Conservation (phyloP, 2,888 invertebrate genomes). For the Drosophila fungiperda region DNA sequence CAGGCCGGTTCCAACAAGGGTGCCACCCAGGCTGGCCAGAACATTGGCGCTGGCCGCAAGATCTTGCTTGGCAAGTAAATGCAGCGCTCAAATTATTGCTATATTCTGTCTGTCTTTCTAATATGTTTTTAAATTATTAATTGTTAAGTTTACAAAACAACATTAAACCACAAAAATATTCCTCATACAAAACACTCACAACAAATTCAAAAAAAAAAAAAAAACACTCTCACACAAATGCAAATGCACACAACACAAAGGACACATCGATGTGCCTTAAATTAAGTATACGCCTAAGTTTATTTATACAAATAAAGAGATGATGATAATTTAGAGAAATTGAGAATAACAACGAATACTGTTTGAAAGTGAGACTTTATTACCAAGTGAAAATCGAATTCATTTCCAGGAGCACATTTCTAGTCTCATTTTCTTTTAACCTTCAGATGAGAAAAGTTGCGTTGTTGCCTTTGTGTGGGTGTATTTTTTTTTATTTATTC, state of each 20-base stretch:
- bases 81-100: slow-evolving; percentile 5
- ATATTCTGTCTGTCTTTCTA: slow-evolving; percentile 38
- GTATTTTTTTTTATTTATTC: slow-evolving; percentile 61
- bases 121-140: slow-evolving; percentile 47
- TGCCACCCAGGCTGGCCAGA: slow-evolving; percentile 95
- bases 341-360: slow-evolving; percentile 10
- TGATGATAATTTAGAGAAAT: slow-evolving; percentile 48
- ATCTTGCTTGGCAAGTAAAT: slow-evolving; percentile 95
- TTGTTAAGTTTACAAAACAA: slow-evolving; percentile 55
- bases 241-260: slow-evolving; percentile 42
- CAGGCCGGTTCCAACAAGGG: slow-evolving; percentile 99
- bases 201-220: slow-evolving; percentile 25
- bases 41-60: slow-evolving; percentile 95
- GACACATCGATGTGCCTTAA: slow-evolving; percentile 54
- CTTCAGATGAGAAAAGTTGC: slow-evolving; percentile 45
- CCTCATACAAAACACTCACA: slow-evolving; percentile 62
- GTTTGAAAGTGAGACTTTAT: slow-evolving; percentile 30
- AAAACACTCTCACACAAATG: slow-evolving; percentile 59
- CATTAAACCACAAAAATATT: slow-evolving; percentile 66
- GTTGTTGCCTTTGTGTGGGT: slow-evolving; percentile 57
- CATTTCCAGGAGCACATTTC: slow-evolving; percentile 39
- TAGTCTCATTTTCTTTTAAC: slow-evolving; percentile 54
- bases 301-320: slow-evolving; percentile 73
- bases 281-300: slow-evolving; percentile 83
- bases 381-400: slow-evolving; percentile 26